Conservation (phyloP, 2,888 invertebrate species). For the Metallyticus violacea region DNA sequence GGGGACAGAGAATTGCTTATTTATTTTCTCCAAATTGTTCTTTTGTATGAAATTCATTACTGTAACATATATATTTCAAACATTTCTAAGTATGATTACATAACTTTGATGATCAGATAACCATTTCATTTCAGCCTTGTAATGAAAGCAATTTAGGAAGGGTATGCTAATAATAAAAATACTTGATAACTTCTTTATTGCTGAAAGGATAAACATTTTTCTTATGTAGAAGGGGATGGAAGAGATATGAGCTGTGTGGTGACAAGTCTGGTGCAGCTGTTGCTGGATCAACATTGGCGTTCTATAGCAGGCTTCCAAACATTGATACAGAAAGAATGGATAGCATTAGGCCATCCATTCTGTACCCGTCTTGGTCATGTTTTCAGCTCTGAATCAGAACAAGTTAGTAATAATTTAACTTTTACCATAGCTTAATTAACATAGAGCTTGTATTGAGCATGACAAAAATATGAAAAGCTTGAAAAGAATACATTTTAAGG, state of each 20-base stretch:
- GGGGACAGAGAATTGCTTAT: no score
- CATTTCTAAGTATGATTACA: no score
- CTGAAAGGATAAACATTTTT: slow-evolving; percentile 19
- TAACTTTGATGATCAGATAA: no score
- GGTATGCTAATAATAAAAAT: no score
- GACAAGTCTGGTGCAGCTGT: slow-evolving; percentile 81
- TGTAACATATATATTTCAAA: no score
- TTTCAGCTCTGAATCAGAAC: slow-evolving; percentile 37
- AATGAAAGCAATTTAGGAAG: no score
- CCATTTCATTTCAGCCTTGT: no score
- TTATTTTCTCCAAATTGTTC: no score
- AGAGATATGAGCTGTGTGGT: slow-evolving; percentile 85
- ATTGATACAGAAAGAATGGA: slow-evolving; percentile 92
- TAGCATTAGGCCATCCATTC: slow-evolving; percentile 89
- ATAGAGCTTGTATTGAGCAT: neutral
- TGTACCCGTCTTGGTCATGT: slow-evolving; percentile 49
- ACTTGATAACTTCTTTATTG: no score
- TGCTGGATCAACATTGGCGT: slow-evolving; percentile 80
- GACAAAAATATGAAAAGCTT: no score
- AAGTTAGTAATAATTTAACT: neutral
- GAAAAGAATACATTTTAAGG: no score
- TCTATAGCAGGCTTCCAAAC: slow-evolving; percentile 85
- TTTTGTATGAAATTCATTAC: no score
- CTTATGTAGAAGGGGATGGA: slow-evolving; percentile 65
- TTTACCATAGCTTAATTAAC: neutral